These are phyloP conservation scores for Andrena fulva DNA, from an alignment of 2,888 invertebrate genomes.

Conservation along the genomic window DNA sequence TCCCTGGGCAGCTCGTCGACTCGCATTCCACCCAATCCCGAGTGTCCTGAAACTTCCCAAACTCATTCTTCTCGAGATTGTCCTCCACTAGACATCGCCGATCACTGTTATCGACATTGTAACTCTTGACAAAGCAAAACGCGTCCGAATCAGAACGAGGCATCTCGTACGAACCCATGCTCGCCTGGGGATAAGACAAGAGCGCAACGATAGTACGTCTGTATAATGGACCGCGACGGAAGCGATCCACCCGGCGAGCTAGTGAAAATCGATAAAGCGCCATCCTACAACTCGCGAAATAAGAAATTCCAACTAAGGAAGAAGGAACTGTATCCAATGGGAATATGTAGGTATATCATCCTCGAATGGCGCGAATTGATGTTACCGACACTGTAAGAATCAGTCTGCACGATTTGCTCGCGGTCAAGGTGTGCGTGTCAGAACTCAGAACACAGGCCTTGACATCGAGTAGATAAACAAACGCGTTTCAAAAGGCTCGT, in stretches of 20 bases:
- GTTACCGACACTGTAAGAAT: conserved; percentile 12
- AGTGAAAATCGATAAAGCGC: conserved; percentile 13
- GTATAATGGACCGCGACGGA: not conserved
- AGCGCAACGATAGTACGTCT: not conserved
- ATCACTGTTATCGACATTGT: too few species aligned
- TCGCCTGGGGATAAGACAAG: not conserved
- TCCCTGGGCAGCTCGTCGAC: conserved; percentile 68
- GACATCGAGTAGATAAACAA: too few species aligned
- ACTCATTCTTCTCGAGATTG: conserved; percentile 20
- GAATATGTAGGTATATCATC: not conserved
- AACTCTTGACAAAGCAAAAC: not conserved
- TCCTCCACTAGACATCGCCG: not conserved
- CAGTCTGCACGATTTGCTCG: not conserved
- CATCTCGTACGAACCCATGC: not conserved
- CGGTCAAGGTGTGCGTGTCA: too few species aligned
- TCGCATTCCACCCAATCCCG: conserved; percentile 74
- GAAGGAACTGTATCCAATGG: too few species aligned
- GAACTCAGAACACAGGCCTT: too few species aligned
- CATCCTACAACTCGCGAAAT: not conserved
- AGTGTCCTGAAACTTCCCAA: conserved; percentile 68
- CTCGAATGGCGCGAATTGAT: not conserved
- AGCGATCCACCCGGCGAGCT: not conserved
- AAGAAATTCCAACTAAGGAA: not conserved
- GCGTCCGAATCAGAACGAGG: not conserved
- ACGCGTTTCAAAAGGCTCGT: too few species aligned